A percentile compares a stretch with the other conserved stretches of the same genome.
Conservation (phyloP, 1,140 invertebrate species). For the Pantala flavescens region DNA sequence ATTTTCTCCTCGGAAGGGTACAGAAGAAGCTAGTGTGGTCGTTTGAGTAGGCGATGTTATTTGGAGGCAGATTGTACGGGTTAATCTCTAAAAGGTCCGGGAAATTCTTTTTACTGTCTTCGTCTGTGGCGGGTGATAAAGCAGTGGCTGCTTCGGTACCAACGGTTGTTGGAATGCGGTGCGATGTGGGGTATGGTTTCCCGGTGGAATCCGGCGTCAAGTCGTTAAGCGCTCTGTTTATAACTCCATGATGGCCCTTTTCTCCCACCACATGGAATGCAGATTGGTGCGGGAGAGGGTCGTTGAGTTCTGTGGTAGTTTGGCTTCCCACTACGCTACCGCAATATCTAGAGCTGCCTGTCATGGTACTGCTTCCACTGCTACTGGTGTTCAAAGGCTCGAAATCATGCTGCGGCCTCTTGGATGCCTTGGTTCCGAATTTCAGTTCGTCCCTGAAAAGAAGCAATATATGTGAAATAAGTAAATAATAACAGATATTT, state of each 20-base stretch:
- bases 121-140: neutral
- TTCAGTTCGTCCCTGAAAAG: neutral
- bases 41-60: constrained; percentile 14
- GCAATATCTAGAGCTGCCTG: neutral
- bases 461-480: neutral
- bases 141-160: neutral
- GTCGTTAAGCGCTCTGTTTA: neutral
- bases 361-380: neutral
- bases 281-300: neutral
- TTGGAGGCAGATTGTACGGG: constrained; percentile 17
- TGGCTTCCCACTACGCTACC: neutral
- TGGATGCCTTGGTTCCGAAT: neutral
- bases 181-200: neutral
- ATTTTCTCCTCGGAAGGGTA: constrained; percentile 44
- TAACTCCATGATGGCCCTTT: neutral
- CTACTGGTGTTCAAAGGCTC: neutral
- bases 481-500: no score
- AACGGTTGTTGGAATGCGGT: neutral
- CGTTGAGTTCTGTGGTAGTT: neutral
- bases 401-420: neutral
- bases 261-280: neutral
- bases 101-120: constrained; percentile 42
- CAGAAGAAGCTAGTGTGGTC: constrained; percentile 37
- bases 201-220: neutral
- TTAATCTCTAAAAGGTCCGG: constrained; percentile 53